Percentiles rank a stretch among this genome's conserved stretches.
Conservation (phyloP, 2,888 invertebrate species). For the Phaonia tiefii region DNA sequence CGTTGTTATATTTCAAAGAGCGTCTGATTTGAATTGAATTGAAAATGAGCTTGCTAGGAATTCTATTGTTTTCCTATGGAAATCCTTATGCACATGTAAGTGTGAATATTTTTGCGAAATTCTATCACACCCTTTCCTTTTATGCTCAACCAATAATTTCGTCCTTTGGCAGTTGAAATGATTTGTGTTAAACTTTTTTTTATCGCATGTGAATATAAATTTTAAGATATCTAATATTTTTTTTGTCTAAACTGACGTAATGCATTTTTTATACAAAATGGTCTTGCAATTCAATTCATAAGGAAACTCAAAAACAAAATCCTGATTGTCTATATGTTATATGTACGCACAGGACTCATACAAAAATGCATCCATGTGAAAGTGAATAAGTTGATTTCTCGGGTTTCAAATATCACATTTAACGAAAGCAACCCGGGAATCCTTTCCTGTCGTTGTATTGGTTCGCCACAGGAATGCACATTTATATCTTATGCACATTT, state of each 20-base stretch:
- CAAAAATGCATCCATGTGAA: background rate
- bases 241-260: slow-evolving; percentile 48
- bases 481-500: slow-evolving; percentile 37
- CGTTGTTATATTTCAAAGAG: too few species aligned
- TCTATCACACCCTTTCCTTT: too few species aligned
- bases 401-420: slow-evolving; percentile 18
- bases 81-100: too few species aligned
- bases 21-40: too few species aligned
- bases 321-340: background rate
- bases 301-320: background rate
- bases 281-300: background rate
- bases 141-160: too few species aligned
- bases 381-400: slow-evolving; percentile 22
- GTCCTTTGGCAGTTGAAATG: too few species aligned
- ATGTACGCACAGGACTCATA: background rate
- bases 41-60: too few species aligned
- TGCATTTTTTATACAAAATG: slow-evolving; percentile 28
- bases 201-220: too few species aligned
- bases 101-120: too few species aligned
- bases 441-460: background rate
- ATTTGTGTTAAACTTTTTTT: too few species aligned
- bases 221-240: slow-evolving; percentile 27
- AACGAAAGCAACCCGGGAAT: background rate
- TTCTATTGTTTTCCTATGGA: too few species aligned
- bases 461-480: background rate